Base-by-base conservation (phyloP, 1,140 invertebrate genomes). In the Meloidogyne hapla region DNA sequence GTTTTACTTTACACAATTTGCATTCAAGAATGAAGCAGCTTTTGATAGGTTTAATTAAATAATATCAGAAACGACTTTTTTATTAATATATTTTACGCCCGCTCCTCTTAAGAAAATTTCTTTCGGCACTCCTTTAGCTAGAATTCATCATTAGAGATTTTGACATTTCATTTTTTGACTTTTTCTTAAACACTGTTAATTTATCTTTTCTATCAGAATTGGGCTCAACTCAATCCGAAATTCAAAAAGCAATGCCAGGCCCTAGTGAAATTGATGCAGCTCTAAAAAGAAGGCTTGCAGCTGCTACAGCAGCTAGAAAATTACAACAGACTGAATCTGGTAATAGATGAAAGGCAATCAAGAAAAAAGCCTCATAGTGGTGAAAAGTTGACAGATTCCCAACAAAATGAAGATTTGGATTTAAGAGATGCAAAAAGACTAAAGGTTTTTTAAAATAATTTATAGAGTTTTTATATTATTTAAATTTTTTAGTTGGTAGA, bases 1-100 rank as follows among this genome's bases (percentile, higher is more conserved):
- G 93, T 9, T 74, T 86, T 10, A 93, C 94, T 74, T 92, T 92
- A 88, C 90, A 93, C 40, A 90, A 91, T 26, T 64, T 73, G 12
- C 71, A 73, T 61, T 38, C 71, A 6, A 91, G 92, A 74, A 92
- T 99, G 63, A 92, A 92, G 0, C 93, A 93, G 75, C 89, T 98
- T 68, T 88, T 99, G 1, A 90, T 92, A 18, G 48, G 48, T 56
- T 33, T 33, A 8, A 33, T 33, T 33, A 33, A 8, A 33, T n/a
- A n/a, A n/a, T n/a, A n/a, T n/a, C n/a, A n/a, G n/a, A n/a, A n/a
- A n/a, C n/a, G n/a, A n/a, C n/a, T n/a, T n/a, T n/a, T n/a, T n/a
- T n/a, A n/a, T n/a, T n/a, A n/a, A n/a, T n/a, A n/a, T n/a, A n/a
- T n/a, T n/a, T n/a, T n/a, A n/a, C n/a, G n/a, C n/a, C n/a, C n/a